Evolutionary conservation across 2,113 vertebrate species (phyloP).

Genomic region (Dipodomys stephensi): DNA sequence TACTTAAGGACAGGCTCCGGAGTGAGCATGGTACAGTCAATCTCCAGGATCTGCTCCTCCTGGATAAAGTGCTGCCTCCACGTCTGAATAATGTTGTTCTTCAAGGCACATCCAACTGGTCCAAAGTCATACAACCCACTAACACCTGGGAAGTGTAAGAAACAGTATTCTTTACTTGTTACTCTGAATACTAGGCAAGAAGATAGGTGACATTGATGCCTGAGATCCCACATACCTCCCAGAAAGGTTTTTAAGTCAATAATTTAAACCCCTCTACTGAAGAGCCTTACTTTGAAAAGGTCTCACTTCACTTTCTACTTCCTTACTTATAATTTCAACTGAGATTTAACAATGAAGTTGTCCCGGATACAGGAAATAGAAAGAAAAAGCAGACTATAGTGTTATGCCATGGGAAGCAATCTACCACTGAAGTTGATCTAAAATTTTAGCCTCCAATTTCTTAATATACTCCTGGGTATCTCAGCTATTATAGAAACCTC

Average conservation of each 20-base stretch:
- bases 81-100: slow-evolving; percentile 97
- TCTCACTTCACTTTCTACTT: background rate
- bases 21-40: slow-evolving; percentile 99
- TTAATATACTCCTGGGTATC: background rate
- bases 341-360: background rate
- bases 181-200: background rate
- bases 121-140: slow-evolving; percentile 98
- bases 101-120: slow-evolving; percentile 97
- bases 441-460: background rate
- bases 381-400: background rate
- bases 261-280: background rate
- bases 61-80: slow-evolving; percentile 99
- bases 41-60: slow-evolving; percentile 98
- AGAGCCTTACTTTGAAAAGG: background rate
- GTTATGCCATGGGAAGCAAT: background rate
- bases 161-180: background rate
- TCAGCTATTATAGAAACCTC: background rate
- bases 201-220: background rate
- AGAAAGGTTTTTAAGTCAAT: background rate
- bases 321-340: background rate
- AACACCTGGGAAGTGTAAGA: slow-evolving; percentile 89
- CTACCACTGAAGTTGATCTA: background rate
- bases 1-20: slow-evolving; percentile 97
- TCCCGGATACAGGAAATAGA: background rate
- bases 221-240: background rate